phyloP scores from a whole-genome alignment of 2,113 vertebrate genomes.

The Hirundichthys speculiger region DNA sequence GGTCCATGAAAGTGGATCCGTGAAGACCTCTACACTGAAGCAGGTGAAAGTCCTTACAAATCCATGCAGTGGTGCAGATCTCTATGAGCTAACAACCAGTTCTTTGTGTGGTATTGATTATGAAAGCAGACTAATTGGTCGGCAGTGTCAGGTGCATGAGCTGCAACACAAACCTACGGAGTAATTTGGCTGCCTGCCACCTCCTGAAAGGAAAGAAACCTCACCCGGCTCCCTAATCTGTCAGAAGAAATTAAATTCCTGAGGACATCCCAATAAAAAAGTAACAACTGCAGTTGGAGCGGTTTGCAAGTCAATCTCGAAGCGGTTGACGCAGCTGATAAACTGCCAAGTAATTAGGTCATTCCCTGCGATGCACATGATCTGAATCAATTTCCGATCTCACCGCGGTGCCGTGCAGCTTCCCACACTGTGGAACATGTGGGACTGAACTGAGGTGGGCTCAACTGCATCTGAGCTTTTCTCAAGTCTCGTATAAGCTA shows the following conservation, averaged over 20 bases:
- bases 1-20: too few species aligned
- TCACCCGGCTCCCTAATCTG: conserved; percentile 50
- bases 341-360: conserved; percentile 67
- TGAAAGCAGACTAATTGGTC: conserved; percentile 12
- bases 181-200: conserved; percentile 21
- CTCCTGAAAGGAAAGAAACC: conserved; percentile 29
- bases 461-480: conserved; percentile 6
- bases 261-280: conserved; percentile 42
- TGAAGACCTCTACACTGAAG: too few species aligned
- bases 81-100: not conserved
- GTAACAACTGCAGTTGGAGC: conserved; percentile 4
- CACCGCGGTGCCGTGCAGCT: conserved; percentile 33
- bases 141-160: conserved; percentile 18
- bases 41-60: too few species aligned
- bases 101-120: conserved; percentile 13
- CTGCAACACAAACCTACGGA: conserved; percentile 39
- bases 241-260: conserved; percentile 52
- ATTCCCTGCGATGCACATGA: conserved; percentile 63
- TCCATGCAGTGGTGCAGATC: not conserved
- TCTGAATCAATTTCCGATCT: conserved; percentile 70
- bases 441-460: conserved; percentile 15
- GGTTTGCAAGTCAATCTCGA: conserved; percentile 18
- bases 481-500: too few species aligned
- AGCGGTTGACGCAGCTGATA: conserved; percentile 30
- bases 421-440: conserved; percentile 76